These are phyloP conservation scores for Arge pagana DNA, from an alignment of 2,888 invertebrate genomes.

Conservation along the genomic window DNA sequence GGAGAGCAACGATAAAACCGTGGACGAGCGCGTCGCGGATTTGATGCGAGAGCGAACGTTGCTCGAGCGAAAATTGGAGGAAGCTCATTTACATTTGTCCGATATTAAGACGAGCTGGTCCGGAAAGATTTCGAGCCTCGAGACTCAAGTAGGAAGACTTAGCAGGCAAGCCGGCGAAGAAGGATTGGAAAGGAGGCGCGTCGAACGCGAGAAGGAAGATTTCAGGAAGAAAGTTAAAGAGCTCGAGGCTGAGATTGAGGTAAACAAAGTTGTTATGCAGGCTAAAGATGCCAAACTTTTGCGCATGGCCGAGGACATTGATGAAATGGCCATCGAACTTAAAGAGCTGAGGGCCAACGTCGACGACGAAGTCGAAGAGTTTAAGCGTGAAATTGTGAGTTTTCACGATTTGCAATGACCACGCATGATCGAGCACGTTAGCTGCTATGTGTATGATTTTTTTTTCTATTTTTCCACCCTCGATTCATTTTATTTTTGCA, in stretches of 20 bases:
- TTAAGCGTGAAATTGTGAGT: conserved; percentile 58
- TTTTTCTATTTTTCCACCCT: neutral
- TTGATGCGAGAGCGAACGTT: conserved; percentile 68
- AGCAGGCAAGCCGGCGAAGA: conserved; percentile 85
- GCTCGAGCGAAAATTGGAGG: conserved; percentile 78
- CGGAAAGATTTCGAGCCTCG: conserved; percentile 83
- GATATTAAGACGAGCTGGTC: conserved; percentile 93
- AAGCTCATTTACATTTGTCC: conserved; percentile 82
- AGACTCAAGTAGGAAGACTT: conserved; percentile 85
- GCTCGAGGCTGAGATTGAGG: conserved; percentile 70
- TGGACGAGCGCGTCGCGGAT: conserved; percentile 64
- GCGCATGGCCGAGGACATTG: conserved; percentile 75
- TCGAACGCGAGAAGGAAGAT: conserved; percentile 71
- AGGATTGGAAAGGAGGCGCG: conserved; percentile 77
- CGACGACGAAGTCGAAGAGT: conserved; percentile 56
- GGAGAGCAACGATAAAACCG: conserved; percentile 57
- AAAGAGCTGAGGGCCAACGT: conserved; percentile 57
- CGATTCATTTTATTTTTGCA: too few species aligned
- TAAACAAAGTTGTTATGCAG: conserved; percentile 67
- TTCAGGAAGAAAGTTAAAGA: conserved; percentile 68
- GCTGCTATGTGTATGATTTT: conserved; percentile 3
- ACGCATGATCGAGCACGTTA: conserved; percentile 37
- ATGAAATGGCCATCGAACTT: conserved; percentile 72
- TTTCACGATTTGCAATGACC: conserved; percentile 49
- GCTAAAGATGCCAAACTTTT: conserved; percentile 75